Evolutionary conservation across 2,888 invertebrate genomes (phyloP), one percentile per base, ranked within the genome.

Genomic region (Nemotelus pantherinus): DNA sequence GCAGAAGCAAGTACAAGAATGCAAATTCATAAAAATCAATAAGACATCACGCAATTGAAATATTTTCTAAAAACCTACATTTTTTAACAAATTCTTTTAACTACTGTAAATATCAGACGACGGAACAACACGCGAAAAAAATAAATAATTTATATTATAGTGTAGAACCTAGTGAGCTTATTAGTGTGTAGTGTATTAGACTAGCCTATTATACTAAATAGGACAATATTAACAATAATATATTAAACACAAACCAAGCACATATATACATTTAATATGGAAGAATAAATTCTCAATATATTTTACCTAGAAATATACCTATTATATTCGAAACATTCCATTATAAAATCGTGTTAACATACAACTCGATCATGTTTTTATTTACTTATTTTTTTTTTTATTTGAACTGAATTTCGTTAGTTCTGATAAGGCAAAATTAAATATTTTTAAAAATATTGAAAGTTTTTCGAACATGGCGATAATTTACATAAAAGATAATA

Each of bases 101-200:
- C 43, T 9, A 25, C 50, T 67, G 70, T 70, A 53, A 70, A 70
- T 70, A 65, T 64, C n/a, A n/a, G n/a, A 58, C 1, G n/a, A 47
- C 10, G 25, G 10, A 25, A 10, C 67, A 2, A 48, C 44, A 65
- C 25, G 70, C 70, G 50, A 43, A 43, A 70, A 55, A 10, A 41
- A 9, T 70, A 70, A 70, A 53, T 70, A 25, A 25, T 25, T 25
- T 25, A 25, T 25, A 25, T 25, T 25, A 25, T 25, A 25, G 25
- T 25, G 43, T 70, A 70, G 70, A 55, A 70, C 3, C 70, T 70
- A 70, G 70, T 70, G 70, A 70, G 70, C 70, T 70, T 70, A 70
- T 55, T 70, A 70, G 70, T 55, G 2, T 55, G 70, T 70, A 67
- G 67, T 41, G 25, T 9, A 9, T 25, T 67, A 70, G 70, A 70